phyloP scores from a whole-genome alignment of 2,888 invertebrate species.

The Patella depressa region DNA sequence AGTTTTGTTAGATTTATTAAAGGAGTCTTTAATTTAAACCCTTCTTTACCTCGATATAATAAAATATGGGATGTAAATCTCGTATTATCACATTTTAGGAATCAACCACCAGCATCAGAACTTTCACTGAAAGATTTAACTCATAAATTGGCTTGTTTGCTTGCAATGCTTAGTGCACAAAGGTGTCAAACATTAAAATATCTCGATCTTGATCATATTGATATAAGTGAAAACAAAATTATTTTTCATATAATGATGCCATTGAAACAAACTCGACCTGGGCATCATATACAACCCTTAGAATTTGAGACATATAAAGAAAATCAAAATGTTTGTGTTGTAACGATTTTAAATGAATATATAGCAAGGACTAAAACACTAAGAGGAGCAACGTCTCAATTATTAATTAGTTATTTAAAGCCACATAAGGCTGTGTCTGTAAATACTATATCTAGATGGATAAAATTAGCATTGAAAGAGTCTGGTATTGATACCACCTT shows the following conservation, averaged over 20 bases:
- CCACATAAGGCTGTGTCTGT: conserved; percentile 10
- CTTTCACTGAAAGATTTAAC: conserved; percentile 19
- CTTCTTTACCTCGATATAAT: conserved; percentile 15
- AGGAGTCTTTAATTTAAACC: conserved; percentile 16
- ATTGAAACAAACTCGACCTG: conserved; percentile 2
- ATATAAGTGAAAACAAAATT: not conserved
- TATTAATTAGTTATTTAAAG: conserved; percentile 14
- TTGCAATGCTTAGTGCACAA: conserved; percentile 10
- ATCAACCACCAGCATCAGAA: not conserved
- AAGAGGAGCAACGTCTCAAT: not conserved
- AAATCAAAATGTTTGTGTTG: not conserved
- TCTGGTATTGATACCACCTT: conserved; percentile 8
- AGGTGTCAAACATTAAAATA: conserved; percentile 4
- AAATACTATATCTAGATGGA: conserved; percentile 15
- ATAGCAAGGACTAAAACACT: not conserved
- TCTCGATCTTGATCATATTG: conserved; percentile 2
- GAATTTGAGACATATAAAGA: not conserved
- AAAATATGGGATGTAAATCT: conserved; percentile 15
- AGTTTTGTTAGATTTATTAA: conserved; percentile 10
- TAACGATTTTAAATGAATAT: not conserved
- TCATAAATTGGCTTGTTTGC: conserved; percentile 11
- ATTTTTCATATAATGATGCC: not conserved
- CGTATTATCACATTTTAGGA: conserved; percentile 1
- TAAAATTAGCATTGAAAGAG: not conserved
- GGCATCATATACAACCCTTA: conserved; percentile 5